Percentiles rank a stretch among this genome's conserved stretches.
phyloP scores from a whole-genome alignment of 2,113 vertebrate genomes.

The Embiotoca jacksoni region DNA sequence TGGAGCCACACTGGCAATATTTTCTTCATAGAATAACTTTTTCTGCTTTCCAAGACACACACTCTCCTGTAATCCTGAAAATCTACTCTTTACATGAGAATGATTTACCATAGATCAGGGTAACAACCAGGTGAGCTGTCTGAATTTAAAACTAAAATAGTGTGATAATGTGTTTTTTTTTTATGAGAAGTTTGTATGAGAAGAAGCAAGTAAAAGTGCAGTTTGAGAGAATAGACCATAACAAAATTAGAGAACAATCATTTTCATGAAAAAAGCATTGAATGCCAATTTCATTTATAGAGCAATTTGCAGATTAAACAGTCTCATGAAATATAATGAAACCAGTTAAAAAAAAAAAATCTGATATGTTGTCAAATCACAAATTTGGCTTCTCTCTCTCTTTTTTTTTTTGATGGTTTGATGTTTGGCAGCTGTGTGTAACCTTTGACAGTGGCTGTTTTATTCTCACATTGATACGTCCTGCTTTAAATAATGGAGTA shows the following conservation, averaged over 20 bases:
- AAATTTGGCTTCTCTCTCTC: not conserved
- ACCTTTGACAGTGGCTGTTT: constrained; percentile 48
- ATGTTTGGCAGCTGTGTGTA: constrained; percentile 26
- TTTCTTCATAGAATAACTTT: not conserved
- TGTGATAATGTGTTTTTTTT: not conserved
- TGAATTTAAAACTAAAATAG: constrained; percentile 8
- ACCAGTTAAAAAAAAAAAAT: constrained; percentile 7
- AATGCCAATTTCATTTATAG: constrained; percentile 1
- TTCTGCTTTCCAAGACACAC: not conserved
- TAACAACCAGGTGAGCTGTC: constrained; percentile 14
- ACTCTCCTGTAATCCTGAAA: not conserved
- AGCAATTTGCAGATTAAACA: not conserved
- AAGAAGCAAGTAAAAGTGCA: not conserved
- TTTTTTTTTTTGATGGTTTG: constrained; percentile 12
- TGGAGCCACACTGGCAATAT: constrained; percentile 19
- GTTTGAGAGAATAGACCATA: not conserved
- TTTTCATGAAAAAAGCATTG: not conserved
- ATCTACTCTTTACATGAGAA: not conserved
- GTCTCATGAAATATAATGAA: not conserved
- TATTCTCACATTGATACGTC: constrained; percentile 61
- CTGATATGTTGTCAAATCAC: not conserved
- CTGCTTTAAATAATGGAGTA: constrained; percentile 69
- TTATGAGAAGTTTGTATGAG: not conserved
- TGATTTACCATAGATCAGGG: constrained; percentile 14
- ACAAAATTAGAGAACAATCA: not conserved